Percentiles rank a stretch among this genome's conserved stretches.
These are phyloP conservation scores for Parnassius mnemosyne DNA, from an alignment of 2,888 invertebrate species.

Conservation along the genomic window DNA sequence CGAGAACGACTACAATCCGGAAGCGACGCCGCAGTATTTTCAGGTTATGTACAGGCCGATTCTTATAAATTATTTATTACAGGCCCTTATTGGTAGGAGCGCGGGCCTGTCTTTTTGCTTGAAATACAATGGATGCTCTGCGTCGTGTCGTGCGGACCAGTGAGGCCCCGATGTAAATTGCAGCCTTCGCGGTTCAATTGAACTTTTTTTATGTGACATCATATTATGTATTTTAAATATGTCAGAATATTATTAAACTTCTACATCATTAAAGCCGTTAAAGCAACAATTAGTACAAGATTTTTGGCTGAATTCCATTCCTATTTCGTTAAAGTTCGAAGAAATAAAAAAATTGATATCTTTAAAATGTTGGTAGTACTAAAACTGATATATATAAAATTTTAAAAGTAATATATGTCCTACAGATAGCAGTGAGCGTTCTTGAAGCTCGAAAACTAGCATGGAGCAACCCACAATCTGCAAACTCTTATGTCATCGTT, in stretches of 20 bases:
- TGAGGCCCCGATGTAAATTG: slow-evolving; percentile 38
- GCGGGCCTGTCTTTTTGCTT: slow-evolving; percentile 40
- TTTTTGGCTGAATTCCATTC: not conserved
- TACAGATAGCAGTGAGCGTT: slow-evolving; percentile 82
- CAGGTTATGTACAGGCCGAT: slow-evolving; percentile 53
- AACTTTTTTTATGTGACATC: slow-evolving; percentile 36
- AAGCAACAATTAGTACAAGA: too few relatives aligned
- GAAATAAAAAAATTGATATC: not conserved
- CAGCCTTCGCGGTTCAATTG: slow-evolving; percentile 37
- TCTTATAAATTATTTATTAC: slow-evolving; percentile 48
- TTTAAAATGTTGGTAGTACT: too few relatives aligned
- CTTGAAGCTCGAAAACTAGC: slow-evolving; percentile 82
- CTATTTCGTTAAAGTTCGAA: slow-evolving; percentile 4
- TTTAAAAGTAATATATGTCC: slow-evolving; percentile 24
- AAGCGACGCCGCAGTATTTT: slow-evolving; percentile 62
- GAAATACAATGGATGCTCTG: slow-evolving; percentile 42
- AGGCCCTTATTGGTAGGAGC: slow-evolving; percentile 41
- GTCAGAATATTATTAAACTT: slow-evolving; percentile 1
- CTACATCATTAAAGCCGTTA: too few relatives aligned
- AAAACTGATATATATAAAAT: too few relatives aligned
- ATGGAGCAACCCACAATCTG: slow-evolving; percentile 80
- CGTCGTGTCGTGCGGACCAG: slow-evolving; percentile 33
- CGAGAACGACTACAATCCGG: slow-evolving; percentile 55
- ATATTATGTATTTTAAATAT: slow-evolving; percentile 24
- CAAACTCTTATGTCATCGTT: slow-evolving; percentile 81